A percentile compares a stretch with the other conserved stretches of the same genome.
Evolutionary conservation across 2,888 invertebrate genomes (phyloP).

Genomic region (Branchipolynoe longqiensis): DNA sequence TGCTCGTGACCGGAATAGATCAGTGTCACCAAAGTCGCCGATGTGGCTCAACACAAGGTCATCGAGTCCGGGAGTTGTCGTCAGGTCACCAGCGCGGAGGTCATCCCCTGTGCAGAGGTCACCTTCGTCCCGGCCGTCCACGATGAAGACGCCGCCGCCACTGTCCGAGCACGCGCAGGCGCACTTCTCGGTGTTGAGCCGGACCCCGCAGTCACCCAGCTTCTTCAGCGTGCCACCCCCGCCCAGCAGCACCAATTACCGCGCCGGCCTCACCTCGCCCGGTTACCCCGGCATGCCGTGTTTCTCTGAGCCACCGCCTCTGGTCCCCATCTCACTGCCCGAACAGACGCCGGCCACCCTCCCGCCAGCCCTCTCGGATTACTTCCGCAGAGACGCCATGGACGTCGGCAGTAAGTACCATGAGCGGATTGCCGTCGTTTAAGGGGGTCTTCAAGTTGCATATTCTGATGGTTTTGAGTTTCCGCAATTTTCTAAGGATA

Average conservation of each 20-base stretch:
- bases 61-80: constrained; percentile 23
- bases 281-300: constrained; percentile 7
- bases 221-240: constrained; percentile 14
- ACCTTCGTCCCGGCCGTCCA: neutral
- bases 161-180: no score
- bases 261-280: neutral
- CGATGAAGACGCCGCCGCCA: neutral
- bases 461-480: no score
- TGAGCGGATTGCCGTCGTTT: no score
- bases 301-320: constrained; percentile 5
- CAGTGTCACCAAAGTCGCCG: constrained; percentile 26
- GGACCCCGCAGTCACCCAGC: neutral
- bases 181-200: neutral
- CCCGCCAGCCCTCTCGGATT: neutral
- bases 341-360: neutral
- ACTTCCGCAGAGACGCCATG: constrained; percentile 27
- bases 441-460: no score
- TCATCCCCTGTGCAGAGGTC: neutral
- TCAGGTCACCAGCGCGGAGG: neutral
- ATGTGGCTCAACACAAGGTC: constrained; percentile 21
- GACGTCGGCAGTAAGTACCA: constrained; percentile 28
- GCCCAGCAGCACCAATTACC: constrained; percentile 5
- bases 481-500: no score
- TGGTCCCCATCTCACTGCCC: constrained; percentile 19
- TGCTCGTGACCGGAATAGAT: no score